These are phyloP conservation scores for Paguma larvata DNA, from an alignment of 2,797 vertebrate species.

Conservation along the genomic window DNA sequence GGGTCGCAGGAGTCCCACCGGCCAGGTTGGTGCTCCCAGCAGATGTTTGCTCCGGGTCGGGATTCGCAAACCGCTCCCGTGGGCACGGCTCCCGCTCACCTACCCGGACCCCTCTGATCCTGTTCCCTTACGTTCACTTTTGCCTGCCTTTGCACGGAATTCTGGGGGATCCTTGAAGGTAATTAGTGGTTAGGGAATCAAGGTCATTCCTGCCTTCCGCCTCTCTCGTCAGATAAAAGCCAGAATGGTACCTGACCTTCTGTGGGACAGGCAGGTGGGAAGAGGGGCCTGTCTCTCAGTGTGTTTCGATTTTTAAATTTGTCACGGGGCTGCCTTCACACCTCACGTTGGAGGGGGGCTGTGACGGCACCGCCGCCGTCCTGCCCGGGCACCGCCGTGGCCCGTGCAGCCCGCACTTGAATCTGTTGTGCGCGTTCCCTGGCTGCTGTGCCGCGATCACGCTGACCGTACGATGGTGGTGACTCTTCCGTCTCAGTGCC, in stretches of 20 bases:
- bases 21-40: neutral
- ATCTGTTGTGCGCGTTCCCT: neutral
- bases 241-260: neutral
- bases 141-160: neutral
- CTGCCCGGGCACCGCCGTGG: neutral
- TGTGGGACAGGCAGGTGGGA: neutral
- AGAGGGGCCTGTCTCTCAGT: neutral
- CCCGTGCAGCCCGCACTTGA: neutral
- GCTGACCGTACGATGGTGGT: no score
- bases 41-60: neutral
- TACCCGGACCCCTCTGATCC: no score
- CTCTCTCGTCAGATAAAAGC: neutral
- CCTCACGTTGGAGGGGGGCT: neutral
- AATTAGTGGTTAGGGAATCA: neutral
- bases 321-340: neutral
- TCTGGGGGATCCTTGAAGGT: no score
- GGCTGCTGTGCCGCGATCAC: rapidly evolving
- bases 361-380: neutral
- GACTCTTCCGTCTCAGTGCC: neutral
- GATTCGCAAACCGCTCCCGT: rapidly evolving
- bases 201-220: neutral
- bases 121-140: neutral
- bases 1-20: no score
- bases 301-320: neutral
- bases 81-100: neutral